A percentile compares a stretch with the other conserved stretches of the same genome.
phyloP scores from a whole-genome alignment of 2,888 invertebrate genomes.

The Lithosia quadra region DNA sequence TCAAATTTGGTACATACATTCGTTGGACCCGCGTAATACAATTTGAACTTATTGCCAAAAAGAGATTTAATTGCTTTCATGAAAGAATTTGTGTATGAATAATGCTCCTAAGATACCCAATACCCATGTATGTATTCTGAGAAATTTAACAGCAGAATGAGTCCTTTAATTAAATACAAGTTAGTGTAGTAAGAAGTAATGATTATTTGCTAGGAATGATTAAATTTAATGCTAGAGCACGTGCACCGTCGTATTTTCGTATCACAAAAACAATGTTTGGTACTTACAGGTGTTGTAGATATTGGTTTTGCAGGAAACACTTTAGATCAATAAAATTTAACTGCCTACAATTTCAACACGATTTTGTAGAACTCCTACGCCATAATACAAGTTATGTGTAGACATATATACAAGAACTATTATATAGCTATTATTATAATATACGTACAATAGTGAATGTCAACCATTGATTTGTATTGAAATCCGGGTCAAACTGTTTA shows the following conservation, averaged over 20 bases:
- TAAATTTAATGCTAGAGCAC: not conserved
- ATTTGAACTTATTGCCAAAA: not conserved
- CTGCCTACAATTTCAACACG: constrained; percentile 10
- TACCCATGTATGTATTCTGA: too few relatives aligned
- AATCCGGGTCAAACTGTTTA: constrained; percentile 36
- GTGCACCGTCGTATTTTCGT: not conserved
- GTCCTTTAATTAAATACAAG: too few relatives aligned
- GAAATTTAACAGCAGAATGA: too few relatives aligned
- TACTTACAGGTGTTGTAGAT: not conserved
- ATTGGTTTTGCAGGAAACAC: constrained; percentile 1
- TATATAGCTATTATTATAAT: not conserved
- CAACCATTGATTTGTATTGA: constrained; percentile 26
- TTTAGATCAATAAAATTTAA: constrained; percentile 14
- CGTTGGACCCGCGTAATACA: too few relatives aligned
- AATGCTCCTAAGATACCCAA: too few relatives aligned
- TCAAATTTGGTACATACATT: too few relatives aligned
- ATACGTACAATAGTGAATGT: constrained; percentile 30
- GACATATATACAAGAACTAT: not conserved
- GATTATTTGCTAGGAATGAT: not conserved
- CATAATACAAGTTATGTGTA: constrained; percentile 6
- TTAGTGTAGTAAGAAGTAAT: too few relatives aligned
- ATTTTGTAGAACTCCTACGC: constrained; percentile 13
- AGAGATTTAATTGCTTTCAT: too few relatives aligned
- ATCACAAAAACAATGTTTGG: not conserved
- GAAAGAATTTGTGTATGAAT: too few relatives aligned